Conservation (phyloP, 2,797 vertebrate genomes). For the Sphenodon punctatus region DNA sequence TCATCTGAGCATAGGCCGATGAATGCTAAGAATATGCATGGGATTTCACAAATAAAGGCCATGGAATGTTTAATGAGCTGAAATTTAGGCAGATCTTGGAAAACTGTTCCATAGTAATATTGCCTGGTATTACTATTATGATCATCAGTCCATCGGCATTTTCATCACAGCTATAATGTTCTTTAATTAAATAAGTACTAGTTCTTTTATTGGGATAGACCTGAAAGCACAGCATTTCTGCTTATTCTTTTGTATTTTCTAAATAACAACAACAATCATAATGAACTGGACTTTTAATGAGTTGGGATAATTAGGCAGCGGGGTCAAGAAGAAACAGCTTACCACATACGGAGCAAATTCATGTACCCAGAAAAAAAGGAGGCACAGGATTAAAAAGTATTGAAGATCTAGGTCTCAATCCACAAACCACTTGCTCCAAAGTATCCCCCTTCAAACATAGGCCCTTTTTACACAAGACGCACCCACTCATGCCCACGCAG, state of each 20-base stretch:
- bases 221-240: background rate
- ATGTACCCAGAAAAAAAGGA: no score
- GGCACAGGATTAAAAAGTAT: no score
- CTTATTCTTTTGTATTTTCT: background rate
- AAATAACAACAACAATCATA: background rate
- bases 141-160: background rate
- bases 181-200: background rate
- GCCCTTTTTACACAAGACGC: no score
- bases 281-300: background rate
- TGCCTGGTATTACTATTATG: background rate
- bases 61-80: background rate
- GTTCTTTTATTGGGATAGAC: background rate
- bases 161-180: background rate
- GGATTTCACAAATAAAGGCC: constrained; percentile 1
- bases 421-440: no score
- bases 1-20: constrained; percentile 65
- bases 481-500: no score
- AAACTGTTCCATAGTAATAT: background rate
- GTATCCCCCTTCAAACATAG: no score
- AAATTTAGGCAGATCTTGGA: background rate
- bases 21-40: constrained; percentile 31
- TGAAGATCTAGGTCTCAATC: no score
- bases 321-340: no score
- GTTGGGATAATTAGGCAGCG: no score
- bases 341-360: no score